Conservation (phyloP, 2,113 vertebrate genomes). For the Mus musculus region GRCm39 chr4:115497001-115497500, state of each 20-base stretch:
- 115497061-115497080: background rate
- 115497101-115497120: background rate
- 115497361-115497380: background rate
- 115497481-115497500: conserved; percentile 76
- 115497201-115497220: background rate
- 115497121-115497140: background rate
- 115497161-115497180: background rate
- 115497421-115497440: background rate
- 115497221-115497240: background rate
- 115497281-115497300: background rate
- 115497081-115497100: background rate
- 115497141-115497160: background rate
- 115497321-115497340: background rate
- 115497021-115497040: background rate
- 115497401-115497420: background rate
- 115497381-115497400: background rate
- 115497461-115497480: background rate
- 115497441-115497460: background rate
- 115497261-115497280: background rate
- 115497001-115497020: background rate
- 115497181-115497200: background rate
- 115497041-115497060: background rate
- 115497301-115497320: background rate
- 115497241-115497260: background rate
- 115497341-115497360: background rate